A percentile compares a stretch with the other conserved stretches of the same genome.
Evolutionary conservation across 2,888 invertebrate genomes (phyloP).

Genomic region (Brachyopa scutellaris): DNA sequence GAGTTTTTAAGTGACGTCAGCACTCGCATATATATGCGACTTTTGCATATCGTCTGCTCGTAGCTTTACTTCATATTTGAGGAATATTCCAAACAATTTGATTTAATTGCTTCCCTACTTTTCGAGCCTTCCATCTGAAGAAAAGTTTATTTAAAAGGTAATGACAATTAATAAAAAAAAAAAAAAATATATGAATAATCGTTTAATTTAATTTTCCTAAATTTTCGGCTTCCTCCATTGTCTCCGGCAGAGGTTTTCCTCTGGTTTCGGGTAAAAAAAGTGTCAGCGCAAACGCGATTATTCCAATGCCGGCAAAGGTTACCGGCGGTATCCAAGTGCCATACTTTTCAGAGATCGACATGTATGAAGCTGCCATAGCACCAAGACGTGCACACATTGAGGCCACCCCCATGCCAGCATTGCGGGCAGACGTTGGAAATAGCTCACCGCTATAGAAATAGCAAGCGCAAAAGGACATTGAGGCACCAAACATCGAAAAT

Average conservation of each 20-base stretch:
- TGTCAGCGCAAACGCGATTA: slow-evolving; percentile 86
- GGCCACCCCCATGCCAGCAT: slow-evolving; percentile 90
- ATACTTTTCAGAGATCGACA: slow-evolving; percentile 85
- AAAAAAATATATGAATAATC: too few species aligned
- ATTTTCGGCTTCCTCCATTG: slow-evolving; percentile 88
- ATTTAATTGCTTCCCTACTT: too few species aligned
- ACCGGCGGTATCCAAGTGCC: slow-evolving; percentile 86
- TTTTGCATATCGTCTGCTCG: too few species aligned
- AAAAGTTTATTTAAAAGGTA: too few species aligned
- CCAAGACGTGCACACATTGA: slow-evolving; percentile 92
- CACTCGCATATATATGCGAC: too few species aligned
- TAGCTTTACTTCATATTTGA: too few species aligned
- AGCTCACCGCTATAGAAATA: slow-evolving; percentile 93
- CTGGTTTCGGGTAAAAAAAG: slow-evolving; percentile 85
- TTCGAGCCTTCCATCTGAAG: too few species aligned
- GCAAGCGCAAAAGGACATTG: slow-evolving; percentile 90
- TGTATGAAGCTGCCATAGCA: slow-evolving; percentile 91
- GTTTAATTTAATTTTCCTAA: too few species aligned
- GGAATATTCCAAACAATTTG: too few species aligned
- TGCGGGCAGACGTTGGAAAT: slow-evolving; percentile 92
- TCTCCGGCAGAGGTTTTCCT: slow-evolving; percentile 86
- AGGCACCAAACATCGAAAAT: slow-evolving; percentile 89
- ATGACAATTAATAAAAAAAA: too few species aligned
- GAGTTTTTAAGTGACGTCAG: too few species aligned
- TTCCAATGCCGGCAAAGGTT: slow-evolving; percentile 86